These are phyloP conservation scores for Zaprionus bogoriensis DNA, from an alignment of 2,888 invertebrate genomes.

Conservation along the genomic window DNA sequence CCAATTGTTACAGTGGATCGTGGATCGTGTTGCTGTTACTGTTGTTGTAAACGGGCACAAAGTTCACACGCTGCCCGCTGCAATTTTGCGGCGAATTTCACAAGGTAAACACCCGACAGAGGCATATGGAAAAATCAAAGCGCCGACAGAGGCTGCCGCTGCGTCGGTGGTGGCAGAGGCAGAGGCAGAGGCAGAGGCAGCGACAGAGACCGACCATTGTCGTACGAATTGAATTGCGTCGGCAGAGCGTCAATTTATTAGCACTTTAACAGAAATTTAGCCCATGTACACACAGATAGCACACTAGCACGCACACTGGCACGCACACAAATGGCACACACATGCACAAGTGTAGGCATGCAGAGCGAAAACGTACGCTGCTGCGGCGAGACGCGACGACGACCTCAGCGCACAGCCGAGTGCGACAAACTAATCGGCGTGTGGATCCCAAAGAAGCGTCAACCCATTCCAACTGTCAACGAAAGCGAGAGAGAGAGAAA, in stretches of 20 bases:
- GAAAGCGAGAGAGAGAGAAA: conserved; percentile 1
- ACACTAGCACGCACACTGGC: conserved; percentile 3
- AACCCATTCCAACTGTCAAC: conserved; percentile 38
- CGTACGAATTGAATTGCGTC: conserved; percentile 58
- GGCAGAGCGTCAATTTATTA: conserved; percentile 69
- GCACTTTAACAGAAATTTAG: conserved; percentile 66
- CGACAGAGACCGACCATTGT: conserved; percentile 47
- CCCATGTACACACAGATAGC: conserved; percentile 61
- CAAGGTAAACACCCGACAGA: conserved; percentile 43
- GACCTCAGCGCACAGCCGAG: conserved; percentile 52
- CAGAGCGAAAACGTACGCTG: conserved; percentile 15
- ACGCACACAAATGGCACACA: conserved; percentile 12
- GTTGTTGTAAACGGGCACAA: conserved; percentile 10
- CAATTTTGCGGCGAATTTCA: conserved; percentile 33
- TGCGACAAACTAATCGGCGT: conserved; percentile 59
- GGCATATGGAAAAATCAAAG: conserved; percentile 19
- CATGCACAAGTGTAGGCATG: conserved; percentile 7
- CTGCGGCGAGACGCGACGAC: conserved; percentile 9
- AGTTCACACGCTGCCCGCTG: conserved; percentile 15
- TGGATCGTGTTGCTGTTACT: neutral
- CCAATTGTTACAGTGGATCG: conserved; percentile 11
- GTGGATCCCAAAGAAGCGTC: conserved; percentile 32
- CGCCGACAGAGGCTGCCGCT: no score
- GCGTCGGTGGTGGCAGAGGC: no score
- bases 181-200: neutral